These are phyloP conservation scores for Bradypus variegatus DNA, from an alignment of 2,797 vertebrate species.

Conservation along the genomic window DNA sequence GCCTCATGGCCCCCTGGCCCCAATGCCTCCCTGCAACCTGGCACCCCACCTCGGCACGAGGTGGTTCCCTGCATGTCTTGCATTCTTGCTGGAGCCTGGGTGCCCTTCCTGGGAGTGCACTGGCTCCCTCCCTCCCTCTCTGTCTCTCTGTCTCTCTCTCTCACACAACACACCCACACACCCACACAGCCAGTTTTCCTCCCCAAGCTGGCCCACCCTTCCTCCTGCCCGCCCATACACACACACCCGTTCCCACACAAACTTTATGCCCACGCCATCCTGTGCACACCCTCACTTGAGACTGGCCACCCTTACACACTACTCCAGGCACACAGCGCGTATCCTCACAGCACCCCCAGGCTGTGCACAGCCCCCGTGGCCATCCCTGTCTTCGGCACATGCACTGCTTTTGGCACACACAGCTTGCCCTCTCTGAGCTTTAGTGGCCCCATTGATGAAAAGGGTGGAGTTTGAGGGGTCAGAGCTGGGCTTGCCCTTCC, in stretches of 20 bases:
- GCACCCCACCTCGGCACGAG: background rate
- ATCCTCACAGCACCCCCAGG: background rate
- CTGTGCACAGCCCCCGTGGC: background rate
- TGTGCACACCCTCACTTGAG: background rate
- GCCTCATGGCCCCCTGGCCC: background rate
- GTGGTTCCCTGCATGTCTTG: constrained; percentile 35
- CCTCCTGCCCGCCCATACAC: background rate
- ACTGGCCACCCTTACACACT: background rate
- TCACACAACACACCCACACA: background rate
- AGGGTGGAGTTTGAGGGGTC: background rate
- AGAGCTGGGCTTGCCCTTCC: background rate
- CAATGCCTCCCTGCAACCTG: background rate
- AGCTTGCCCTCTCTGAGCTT: background rate
- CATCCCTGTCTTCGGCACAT: background rate
- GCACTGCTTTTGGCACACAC: background rate
- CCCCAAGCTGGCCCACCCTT: background rate
- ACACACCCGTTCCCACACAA: background rate
- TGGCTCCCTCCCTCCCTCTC: background rate
- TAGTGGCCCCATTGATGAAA: background rate
- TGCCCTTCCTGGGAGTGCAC: background rate
- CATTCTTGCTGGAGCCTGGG: constrained; percentile 39
- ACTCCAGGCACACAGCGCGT: no score
- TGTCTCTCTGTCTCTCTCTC: no score
- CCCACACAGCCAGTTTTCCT: background rate
- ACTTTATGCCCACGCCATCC: background rate